Conservation (phyloP, 2,113 vertebrate species). For the cattle (Bos taurus) region ARS-UCD2.0 NC_037336.1:22672501-22673000, state of each 20-base stretch:
- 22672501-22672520: not conserved
- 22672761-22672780: not conserved
- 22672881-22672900: not conserved
- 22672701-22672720: not conserved
- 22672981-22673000: not conserved
- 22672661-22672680: not conserved
- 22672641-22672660: not conserved
- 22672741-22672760: not conserved
- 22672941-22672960: not conserved
- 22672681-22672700: accelerated
- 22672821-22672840: not conserved
- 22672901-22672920: not conserved
- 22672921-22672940: not conserved
- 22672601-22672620: accelerated
- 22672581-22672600: accelerated
- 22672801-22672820: not conserved
- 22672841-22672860: not conserved
- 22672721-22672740: not conserved
- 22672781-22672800: not conserved
- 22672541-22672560: not conserved
- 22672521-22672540: not conserved
- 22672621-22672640: not conserved
- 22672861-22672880: not conserved
- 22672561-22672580: accelerated
- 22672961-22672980: not conserved